Evolutionary conservation across 2,797 vertebrate species (phyloP).

Genomic region (Acropternis orthonyx): DNA sequence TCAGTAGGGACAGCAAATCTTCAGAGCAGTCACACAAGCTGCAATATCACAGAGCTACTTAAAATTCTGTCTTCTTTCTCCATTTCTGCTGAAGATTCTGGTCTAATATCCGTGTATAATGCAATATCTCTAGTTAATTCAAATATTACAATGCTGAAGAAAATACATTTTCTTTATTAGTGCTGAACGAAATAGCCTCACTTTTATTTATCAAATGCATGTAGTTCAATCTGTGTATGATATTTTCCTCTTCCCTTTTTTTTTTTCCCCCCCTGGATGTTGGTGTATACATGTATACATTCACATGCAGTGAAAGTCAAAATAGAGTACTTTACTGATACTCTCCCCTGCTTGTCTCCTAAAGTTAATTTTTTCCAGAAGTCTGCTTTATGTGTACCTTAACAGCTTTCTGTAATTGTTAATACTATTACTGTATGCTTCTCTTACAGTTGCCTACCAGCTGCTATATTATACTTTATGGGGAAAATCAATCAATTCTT

Average conservation of each 20-base stretch:
- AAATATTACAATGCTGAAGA: background rate
- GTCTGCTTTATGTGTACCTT: background rate
- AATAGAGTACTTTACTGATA: background rate
- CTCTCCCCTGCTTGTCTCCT: background rate
- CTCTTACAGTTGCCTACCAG: background rate
- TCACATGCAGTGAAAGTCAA: background rate
- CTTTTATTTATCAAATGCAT: background rate
- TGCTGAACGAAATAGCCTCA: background rate
- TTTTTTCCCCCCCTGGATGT: too few relatives aligned
- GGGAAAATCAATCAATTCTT: background rate
- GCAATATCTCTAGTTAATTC: conserved; percentile 15
- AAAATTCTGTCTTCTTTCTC: conserved; percentile 28
- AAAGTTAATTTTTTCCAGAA: background rate
- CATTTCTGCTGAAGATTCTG: background rate
- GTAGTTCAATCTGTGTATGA: background rate
- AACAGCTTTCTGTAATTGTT: background rate
- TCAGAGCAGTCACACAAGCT: background rate
- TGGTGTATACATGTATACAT: background rate
- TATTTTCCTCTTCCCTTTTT: background rate
- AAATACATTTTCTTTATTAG: background rate
- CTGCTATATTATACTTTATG: background rate
- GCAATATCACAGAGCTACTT: conserved; percentile 6
- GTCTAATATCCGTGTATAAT: conserved; percentile 30
- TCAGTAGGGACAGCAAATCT: conserved; percentile 8
- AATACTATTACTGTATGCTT: background rate